phyloP scores from a whole-genome alignment of 2,888 invertebrate genomes.

The Eudemis profundana region DNA sequence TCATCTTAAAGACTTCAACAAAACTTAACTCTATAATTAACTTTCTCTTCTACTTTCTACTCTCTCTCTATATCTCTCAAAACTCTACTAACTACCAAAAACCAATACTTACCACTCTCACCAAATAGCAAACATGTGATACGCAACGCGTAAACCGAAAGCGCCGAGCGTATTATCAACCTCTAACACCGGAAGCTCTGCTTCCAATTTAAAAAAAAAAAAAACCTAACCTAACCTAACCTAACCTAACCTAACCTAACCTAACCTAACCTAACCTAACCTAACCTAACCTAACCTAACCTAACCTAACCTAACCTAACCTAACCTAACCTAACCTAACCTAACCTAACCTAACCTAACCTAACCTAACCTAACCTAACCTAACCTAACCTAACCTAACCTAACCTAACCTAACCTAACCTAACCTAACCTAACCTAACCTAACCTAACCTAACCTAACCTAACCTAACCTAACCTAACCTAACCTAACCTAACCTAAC shows the following conservation, averaged over 20 bases:
- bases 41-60: too few species aligned
- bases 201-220: too few species aligned
- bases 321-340: slow-evolving; percentile 13
- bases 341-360: slow-evolving; percentile 14
- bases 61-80: too few species aligned
- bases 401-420: slow-evolving; percentile 12
- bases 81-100: too few species aligned
- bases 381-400: slow-evolving; percentile 14
- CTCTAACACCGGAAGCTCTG: too few species aligned
- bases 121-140: too few species aligned
- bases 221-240: slow-evolving; percentile 16
- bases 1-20: too few species aligned
- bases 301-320: slow-evolving; percentile 16
- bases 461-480: slow-evolving; percentile 13
- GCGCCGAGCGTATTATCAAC: too few species aligned
- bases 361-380: slow-evolving; percentile 14
- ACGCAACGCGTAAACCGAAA: too few species aligned
- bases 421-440: slow-evolving; percentile 14
- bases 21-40: too few species aligned
- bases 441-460: slow-evolving; percentile 14
- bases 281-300: slow-evolving; percentile 18
- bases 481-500: slow-evolving; percentile 14
- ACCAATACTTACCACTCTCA: too few species aligned
- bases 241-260: slow-evolving; percentile 11
- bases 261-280: slow-evolving; percentile 16